Evolutionary conservation across 2,113 vertebrate species (phyloP), one percentile per base, ranked within the genome.

Genomic region (Callipepla squamata): DNA sequence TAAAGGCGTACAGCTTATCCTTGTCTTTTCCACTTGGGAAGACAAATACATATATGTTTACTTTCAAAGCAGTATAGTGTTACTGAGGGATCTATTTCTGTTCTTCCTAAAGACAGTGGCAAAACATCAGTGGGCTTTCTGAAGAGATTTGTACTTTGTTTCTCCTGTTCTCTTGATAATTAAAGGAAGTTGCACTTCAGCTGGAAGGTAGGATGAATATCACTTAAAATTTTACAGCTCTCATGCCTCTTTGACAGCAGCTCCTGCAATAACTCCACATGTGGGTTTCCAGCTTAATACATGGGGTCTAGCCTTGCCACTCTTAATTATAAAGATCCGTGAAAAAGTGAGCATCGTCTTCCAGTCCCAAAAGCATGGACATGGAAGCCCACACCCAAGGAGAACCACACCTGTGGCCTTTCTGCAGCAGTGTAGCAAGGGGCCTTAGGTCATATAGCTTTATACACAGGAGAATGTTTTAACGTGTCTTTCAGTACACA

Each of bases 21-120:
- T 77, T 72, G 72, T 48, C 73, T 92, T 94, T 85, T 79, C 53
- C 91, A n/a, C 30, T 85, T 44, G 89, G 26, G 63, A 65, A 83
- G 82, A 91, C 72, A 90, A 57, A 89, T 21, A 93, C 40, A 40
- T 48, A 45, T 13, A 44, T 0, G 1, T n/a, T 79, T 47, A 75
- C 68, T 90, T 91, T 80, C 44, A 88, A 91, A 94, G 74, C 3
- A 81, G 34, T 11, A 6, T 34, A 47, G 81, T 4, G 55, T n/a
- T 76, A 69, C 61, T 83, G 55, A 91, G 34, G 26, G 59, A 58
- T 22, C 30, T 22, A 23, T n/a, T 61, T 77, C 22, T 68, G 32
- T 63, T 80, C 42, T 83, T 50, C 45, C 0, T 0, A 72, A 91
- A 90, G 13, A 80, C 72, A 61, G 51, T 61, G n/a, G 68, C 61